phyloP scores from a whole-genome alignment of 1,140 invertebrate genomes.

The Euborellia annulipes region DNA sequence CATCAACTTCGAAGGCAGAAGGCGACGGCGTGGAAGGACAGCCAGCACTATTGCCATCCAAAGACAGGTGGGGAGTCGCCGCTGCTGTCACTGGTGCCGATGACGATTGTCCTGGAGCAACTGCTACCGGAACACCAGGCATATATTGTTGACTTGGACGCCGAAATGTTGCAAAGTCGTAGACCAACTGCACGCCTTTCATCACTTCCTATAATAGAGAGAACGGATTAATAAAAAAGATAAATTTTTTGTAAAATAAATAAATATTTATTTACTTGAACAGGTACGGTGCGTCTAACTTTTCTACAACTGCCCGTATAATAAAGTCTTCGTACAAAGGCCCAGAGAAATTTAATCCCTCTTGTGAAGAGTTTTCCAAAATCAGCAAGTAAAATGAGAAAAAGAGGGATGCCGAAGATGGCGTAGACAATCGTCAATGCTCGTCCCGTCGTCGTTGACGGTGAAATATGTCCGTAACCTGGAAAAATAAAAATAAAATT shows the following conservation, averaged over 20 bases:
- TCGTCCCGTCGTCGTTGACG: constrained; percentile 66
- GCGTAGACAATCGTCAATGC: constrained; percentile 85
- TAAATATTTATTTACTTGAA: constrained; percentile 41
- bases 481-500: constrained; percentile 27
- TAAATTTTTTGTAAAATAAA: constrained; percentile 1
- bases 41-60: not conserved
- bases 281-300: constrained; percentile 51
- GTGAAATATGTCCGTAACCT: constrained; percentile 91
- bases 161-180: constrained; percentile 54
- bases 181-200: constrained; percentile 63
- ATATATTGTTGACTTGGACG: constrained; percentile 37
- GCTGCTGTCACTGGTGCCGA: constrained; percentile 16
- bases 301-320: constrained; percentile 70
- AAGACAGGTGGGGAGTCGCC: constrained; percentile 4
- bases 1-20: constrained; percentile 58
- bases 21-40: constrained; percentile 53
- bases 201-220: constrained; percentile 48
- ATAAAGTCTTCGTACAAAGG: constrained; percentile 69
- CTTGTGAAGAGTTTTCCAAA: constrained; percentile 84
- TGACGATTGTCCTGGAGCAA: not conserved
- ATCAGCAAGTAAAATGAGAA: constrained; percentile 79
- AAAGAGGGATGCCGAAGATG: constrained; percentile 86
- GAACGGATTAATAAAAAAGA: constrained; percentile 1
- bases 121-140: not conserved
- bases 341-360: constrained; percentile 85